Conservation (phyloP, 2,113 vertebrate genomes). For the Mus musculus region DNA sequence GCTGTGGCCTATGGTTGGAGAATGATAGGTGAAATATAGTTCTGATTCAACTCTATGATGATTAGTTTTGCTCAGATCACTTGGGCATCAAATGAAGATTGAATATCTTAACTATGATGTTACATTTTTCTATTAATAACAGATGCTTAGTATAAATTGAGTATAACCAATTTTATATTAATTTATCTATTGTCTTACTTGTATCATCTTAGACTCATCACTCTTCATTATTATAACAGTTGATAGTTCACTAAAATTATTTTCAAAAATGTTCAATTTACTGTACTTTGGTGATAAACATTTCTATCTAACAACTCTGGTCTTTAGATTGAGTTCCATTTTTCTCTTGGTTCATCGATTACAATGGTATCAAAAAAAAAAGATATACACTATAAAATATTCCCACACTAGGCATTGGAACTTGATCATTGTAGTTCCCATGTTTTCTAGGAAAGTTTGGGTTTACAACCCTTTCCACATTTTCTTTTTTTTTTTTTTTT, state of each 20-base stretch:
- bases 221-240: background rate
- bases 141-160: background rate
- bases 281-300: background rate
- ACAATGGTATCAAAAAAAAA: background rate
- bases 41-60: background rate
- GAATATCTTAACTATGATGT: background rate
- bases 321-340: background rate
- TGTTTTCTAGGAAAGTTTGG: background rate
- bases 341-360: background rate
- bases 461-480: background rate
- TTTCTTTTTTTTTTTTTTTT: background rate
- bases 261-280: background rate
- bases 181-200: background rate
- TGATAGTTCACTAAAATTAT: background rate
- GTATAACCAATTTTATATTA: background rate
- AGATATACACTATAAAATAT: background rate
- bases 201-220: background rate
- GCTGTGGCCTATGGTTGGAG: background rate
- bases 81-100: background rate
- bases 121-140: background rate
- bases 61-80: background rate
- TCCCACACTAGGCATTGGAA: too few relatives aligned
- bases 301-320: background rate
- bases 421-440: background rate
- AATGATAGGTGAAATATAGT: background rate